phyloP scores from a whole-genome alignment of 1,140 invertebrate genomes.

The Mesaphorura yosii region DNA sequence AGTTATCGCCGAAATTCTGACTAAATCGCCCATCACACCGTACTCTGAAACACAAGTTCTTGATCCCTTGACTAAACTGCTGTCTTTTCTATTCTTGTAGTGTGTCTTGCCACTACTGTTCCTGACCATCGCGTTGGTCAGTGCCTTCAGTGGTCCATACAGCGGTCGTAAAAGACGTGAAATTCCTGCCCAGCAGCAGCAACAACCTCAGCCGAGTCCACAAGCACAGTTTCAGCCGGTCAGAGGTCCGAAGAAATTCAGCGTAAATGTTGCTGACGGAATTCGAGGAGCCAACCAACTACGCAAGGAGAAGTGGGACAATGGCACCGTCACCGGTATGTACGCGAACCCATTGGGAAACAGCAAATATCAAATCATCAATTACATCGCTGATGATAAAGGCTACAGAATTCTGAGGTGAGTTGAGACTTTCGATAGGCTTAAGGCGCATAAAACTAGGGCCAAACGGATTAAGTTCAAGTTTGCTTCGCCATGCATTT shows the following conservation, averaged over 20 bases:
- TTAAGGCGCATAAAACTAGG: background rate
- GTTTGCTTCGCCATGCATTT: background rate
- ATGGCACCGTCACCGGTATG: conserved; percentile 7
- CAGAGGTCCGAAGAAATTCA: conserved; percentile 3
- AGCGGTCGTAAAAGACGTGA: no score
- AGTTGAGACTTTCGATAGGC: background rate
- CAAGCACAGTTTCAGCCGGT: conserved; percentile 16
- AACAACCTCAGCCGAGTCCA: no score
- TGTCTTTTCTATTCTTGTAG: no score
- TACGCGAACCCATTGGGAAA: conserved; percentile 7
- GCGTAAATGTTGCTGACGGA: conserved; percentile 12
- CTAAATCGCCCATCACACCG: no score
- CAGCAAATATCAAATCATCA: conserved; percentile 5
- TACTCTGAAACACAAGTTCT: no score
- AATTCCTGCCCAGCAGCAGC: no score
- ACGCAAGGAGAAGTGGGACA: conserved; percentile 10
- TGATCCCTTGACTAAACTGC: no score
- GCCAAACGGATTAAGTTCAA: background rate
- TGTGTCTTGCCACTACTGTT: no score
- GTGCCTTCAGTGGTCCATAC: no score
- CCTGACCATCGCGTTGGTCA: no score
- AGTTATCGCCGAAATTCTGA: no score
- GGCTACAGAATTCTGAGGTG: conserved; percentile 14
- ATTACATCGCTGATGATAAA: conserved; percentile 16
- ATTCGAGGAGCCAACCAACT: conserved; percentile 17